Evolutionary conservation across 2,888 invertebrate species (phyloP).

Genomic region (Tenthredo mesomela): DNA sequence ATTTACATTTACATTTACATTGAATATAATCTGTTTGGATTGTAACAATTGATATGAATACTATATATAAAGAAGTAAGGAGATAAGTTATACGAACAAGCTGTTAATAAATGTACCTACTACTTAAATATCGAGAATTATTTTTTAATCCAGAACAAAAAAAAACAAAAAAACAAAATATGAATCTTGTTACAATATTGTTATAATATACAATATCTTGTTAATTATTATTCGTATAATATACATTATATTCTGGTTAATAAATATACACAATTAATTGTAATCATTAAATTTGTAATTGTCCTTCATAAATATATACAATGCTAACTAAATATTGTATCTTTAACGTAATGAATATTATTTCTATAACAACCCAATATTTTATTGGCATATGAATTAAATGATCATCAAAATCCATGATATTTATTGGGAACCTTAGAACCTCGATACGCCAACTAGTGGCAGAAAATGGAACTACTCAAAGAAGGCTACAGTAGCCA

Average conservation of each 20-base stretch:
- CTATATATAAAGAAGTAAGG: not conserved
- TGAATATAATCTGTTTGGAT: not conserved
- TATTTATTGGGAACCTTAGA: no score
- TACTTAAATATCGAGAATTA: not conserved
- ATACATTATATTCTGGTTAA: not conserved
- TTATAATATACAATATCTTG: not conserved
- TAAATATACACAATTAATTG: not conserved
- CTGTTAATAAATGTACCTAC: not conserved
- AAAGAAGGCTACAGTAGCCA: no score
- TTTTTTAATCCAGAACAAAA: not conserved
- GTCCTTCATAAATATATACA: not conserved
- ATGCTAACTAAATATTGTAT: not conserved
- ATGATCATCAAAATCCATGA: not conserved
- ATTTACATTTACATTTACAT: not conserved
- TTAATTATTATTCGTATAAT: not conserved
- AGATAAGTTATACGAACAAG: not conserved
- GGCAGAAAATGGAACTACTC: no score
- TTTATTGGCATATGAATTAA: not conserved
- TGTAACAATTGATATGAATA: not conserved
- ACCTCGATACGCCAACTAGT: no score
- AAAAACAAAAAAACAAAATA: no score
- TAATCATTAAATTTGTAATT: not conserved
- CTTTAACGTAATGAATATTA: not conserved
- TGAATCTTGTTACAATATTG: conserved; percentile 11
- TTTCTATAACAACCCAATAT: not conserved